Conservation (phyloP, 92 coral and sea anemone genomes). For the Meandrina meandrites region DNA sequence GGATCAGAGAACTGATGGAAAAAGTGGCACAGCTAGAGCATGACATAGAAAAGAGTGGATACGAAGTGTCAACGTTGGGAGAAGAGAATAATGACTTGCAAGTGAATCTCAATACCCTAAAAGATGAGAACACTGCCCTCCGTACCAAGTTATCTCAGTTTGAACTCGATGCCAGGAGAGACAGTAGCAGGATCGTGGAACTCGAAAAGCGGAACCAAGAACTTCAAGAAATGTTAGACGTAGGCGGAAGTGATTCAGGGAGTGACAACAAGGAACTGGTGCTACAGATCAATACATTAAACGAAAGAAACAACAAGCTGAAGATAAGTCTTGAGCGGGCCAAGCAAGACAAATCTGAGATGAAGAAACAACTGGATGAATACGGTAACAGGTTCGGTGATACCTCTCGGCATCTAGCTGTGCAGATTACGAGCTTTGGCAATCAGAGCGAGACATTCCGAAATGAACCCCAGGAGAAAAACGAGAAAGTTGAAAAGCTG, state of each 20-base stretch:
- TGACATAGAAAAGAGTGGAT: conserved; percentile 39
- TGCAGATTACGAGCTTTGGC: conserved; percentile 67
- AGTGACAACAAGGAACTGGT: neutral
- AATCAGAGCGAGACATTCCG: conserved; percentile 63
- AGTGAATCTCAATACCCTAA: conserved; percentile 41
- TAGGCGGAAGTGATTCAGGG: neutral
- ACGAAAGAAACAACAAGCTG: conserved; percentile 50
- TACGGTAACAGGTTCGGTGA: conserved; percentile 58
- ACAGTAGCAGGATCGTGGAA: conserved; percentile 41
- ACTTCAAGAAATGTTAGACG: conserved; percentile 47
- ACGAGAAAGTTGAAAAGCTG: conserved; percentile 50
- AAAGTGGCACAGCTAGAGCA: conserved; percentile 51
- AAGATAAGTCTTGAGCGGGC: conserved; percentile 44
- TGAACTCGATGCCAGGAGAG: conserved; percentile 38
- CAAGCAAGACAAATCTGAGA: conserved; percentile 54
- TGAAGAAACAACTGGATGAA: conserved; percentile 55
- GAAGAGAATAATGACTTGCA: conserved; percentile 50
- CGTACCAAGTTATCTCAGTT: conserved; percentile 48
- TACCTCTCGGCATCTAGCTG: conserved; percentile 56
- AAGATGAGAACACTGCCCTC: conserved; percentile 53
- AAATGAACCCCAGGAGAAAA: conserved; percentile 65
- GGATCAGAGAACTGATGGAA: conserved; percentile 52
- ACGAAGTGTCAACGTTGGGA: conserved; percentile 25
- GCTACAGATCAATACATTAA: conserved; percentile 48
- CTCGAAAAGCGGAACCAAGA: conserved; percentile 58